Evolutionary conservation across 2,888 invertebrate genomes (phyloP), one percentile per base, ranked within the genome.

Genomic region (Habroteleia sp.): DNA sequence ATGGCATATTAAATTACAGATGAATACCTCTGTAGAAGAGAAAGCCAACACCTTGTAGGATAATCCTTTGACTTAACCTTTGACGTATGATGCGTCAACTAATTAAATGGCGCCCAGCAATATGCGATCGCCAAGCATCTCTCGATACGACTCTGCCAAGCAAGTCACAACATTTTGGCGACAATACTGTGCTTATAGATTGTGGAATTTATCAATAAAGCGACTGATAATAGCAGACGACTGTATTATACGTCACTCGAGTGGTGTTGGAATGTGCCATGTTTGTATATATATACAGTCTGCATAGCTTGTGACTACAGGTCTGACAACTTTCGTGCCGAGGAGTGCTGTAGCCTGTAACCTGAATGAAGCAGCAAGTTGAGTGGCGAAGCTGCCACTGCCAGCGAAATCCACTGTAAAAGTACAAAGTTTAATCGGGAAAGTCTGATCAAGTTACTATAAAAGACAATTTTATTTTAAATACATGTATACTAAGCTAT

Each of bases 161-260:
- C 44, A 54, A 37, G 31, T 69, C 46, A 56, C 56, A 69, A 65
- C 33, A 65, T 69, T 58, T 52, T 42, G 50, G n/a, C 42, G 35
- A 39, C 23, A 54, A 74, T 54, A 27, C 14, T 8, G 17, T 20
- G 25, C 33, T 48, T 23, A 37, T 63, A 31, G 44, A 35, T 60
- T 65, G 31, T 27, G 42, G 50, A 65, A 74, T 65, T 58, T 74
- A 65, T 74, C 69, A 69, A 69, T 74, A 69, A 65, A 58, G 56
- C 50, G 39, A 74, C 42, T 42, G 69, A 69, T 69, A 74, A 65
- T 52, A 74, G 69, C 74, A 69, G 69, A 69, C 65, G 65, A 69
- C 42, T 74, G 69, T 65, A 65, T 48, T 56, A 37, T 58, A 74
- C 74, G 74, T 63, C 63, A 74, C 63, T 56, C 37, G 42, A 54